Percentiles rank a stretch among this genome's conserved stretches.
These are phyloP conservation scores for Heliothis virescens DNA, from an alignment of 1,140 invertebrate species.

Conservation along the genomic window DNA sequence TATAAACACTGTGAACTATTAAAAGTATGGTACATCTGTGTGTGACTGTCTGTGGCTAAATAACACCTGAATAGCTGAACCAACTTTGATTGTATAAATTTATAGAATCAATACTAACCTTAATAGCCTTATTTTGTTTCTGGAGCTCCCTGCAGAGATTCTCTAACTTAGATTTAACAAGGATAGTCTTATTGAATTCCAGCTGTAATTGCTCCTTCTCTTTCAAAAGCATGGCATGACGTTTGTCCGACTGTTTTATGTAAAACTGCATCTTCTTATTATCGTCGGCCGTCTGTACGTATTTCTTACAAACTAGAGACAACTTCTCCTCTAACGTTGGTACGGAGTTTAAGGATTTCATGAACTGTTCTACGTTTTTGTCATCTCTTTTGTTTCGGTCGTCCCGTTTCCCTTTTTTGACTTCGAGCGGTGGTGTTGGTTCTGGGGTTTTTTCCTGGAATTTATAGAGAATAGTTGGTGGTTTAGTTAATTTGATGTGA, in stretches of 20 bases:
- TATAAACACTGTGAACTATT: no score
- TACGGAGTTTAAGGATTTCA: conserved; percentile 90
- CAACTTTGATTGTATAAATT: neutral
- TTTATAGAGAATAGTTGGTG: neutral
- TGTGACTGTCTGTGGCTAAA: no score
- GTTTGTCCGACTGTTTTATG: conserved; percentile 90
- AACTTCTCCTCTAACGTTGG: conserved; percentile 92
- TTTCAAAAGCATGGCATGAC: conserved; percentile 87
- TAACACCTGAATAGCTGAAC: no score
- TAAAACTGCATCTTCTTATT: conserved; percentile 89
- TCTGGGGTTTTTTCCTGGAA: conserved; percentile 69
- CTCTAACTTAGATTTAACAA: conserved; percentile 93
- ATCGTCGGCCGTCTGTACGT: conserved; percentile 91
- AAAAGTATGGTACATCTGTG: no score
- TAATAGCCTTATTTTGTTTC: conserved; percentile 95
- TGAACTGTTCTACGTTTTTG: conserved; percentile 89
- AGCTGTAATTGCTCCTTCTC: conserved; percentile 94
- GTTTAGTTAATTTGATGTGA: no score
- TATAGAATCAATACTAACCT: conserved; percentile 81
- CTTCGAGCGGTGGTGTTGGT: conserved; percentile 60
- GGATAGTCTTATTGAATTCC: conserved; percentile 93
- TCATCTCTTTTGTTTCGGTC: conserved; percentile 87
- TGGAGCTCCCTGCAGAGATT: conserved; percentile 96
- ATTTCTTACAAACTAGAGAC: conserved; percentile 91
- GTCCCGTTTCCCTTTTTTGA: conserved; percentile 65